Conservation (phyloP, 1,140 invertebrate genomes). For the Carcinoscorpius rotundicauda region DNA sequence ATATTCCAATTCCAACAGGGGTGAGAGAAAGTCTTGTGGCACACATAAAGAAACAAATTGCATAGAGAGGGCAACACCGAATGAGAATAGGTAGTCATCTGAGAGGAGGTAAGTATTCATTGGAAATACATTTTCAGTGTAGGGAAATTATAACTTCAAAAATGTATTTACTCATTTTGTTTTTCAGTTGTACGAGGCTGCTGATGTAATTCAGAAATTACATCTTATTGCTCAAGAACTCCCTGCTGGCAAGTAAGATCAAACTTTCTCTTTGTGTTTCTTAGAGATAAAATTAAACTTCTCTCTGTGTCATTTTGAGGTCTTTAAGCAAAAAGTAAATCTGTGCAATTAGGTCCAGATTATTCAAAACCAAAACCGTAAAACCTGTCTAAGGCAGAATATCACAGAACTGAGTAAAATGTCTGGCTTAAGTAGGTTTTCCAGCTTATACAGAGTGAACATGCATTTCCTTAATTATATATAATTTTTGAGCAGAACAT, state of each 20-base stretch:
- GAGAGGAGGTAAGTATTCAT: slow-evolving; percentile 8
- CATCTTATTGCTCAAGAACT: slow-evolving; percentile 92
- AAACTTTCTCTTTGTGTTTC: slow-evolving; percentile 7
- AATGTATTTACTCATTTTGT: slow-evolving; percentile 1
- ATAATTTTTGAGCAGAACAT: too few relatives aligned
- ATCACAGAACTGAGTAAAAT: too few relatives aligned
- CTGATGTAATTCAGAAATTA: slow-evolving; percentile 97
- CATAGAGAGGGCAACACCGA: too few relatives aligned
- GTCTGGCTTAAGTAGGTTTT: too few relatives aligned
- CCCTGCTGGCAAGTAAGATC: slow-evolving; percentile 52
- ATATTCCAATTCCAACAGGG: too few relatives aligned
- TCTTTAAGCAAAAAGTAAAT: slow-evolving; percentile 19
- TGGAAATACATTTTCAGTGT: slow-evolving; percentile 7
- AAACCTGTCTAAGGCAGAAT: too few relatives aligned
- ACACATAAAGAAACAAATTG: too few relatives aligned
- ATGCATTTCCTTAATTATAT: too few relatives aligned
- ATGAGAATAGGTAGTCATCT: too few relatives aligned
- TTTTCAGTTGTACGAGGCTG: slow-evolving; percentile 75
- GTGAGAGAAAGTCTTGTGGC: too few relatives aligned
- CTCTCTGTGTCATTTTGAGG: slow-evolving; percentile 3
- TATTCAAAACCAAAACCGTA: too few relatives aligned
- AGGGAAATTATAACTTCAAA: slow-evolving; percentile 5
- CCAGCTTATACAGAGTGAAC: too few relatives aligned
- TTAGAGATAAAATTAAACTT: slow-evolving; percentile 1
- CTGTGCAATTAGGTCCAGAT: neutral